Base-by-base conservation (phyloP, 2,113 vertebrate species). In the Apodemus speciosus region DNA sequence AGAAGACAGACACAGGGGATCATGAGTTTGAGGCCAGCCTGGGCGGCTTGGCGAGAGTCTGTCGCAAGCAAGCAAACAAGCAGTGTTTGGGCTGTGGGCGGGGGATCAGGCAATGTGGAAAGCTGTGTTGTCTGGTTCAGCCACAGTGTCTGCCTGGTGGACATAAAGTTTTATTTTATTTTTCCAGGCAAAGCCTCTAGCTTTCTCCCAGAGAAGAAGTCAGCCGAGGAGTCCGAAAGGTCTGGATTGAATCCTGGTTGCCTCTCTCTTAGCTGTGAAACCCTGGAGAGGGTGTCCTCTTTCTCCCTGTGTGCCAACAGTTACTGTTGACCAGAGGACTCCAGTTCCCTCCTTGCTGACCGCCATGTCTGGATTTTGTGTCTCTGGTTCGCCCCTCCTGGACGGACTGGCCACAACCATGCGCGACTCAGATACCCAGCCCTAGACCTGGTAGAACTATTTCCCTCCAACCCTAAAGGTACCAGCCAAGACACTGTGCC, bases 391-490 rank as follows among this genome's bases (percentile, higher is more conserved):
- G 25, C 64, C 79, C 72, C 35, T 58, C 32, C 85, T 87, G 87
- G 64, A 58, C 27, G 0, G 0, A 0, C 73, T 7, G 58, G 30
- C 88, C 18, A 85, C 20, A 66, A 88, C 23, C 88, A 84, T 40
- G 35, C 81, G 89, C 46, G 84, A 35, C 73, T 88, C 6, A 3
- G 20, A 46, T 58, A 23, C 80, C 58, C 32, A 0, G 0, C 58
- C 72, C 85, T 60, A 58, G 0, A 20, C 91, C 71, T 66, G 51
- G 20, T 40, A 58, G 20, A 18, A 53, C 15, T 9, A 0, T 64
- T 27, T 71, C 53, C 69, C 64, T 60, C 68, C 51, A 62, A 14
- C 14, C 27, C 58, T 0, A 4, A 0, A 0, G 13, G 2, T 6
- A 73, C 46, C 58, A 58, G 93, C 84, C 76, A 58, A 81, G 27